These are phyloP conservation scores for Polydrusus pterygomalis DNA, from an alignment of 2,888 invertebrate species.

Conservation along the genomic window DNA sequence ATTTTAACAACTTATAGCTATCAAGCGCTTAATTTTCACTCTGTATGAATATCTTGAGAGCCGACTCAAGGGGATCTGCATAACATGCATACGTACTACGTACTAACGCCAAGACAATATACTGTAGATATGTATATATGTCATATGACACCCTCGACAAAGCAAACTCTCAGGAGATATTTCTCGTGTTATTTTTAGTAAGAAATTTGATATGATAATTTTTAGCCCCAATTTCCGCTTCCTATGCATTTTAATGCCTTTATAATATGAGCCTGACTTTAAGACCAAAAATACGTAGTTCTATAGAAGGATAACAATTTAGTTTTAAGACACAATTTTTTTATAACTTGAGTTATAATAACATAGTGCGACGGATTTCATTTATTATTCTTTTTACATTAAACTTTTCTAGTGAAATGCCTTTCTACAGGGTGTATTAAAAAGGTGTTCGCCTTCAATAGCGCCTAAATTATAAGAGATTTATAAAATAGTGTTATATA, in stretches of 20 bases:
- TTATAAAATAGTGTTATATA: too few relatives aligned
- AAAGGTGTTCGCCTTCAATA: too few relatives aligned
- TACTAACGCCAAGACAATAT: background rate
- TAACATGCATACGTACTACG: background rate
- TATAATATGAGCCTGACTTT: background rate
- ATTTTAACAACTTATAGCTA: too few relatives aligned
- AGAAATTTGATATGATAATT: constrained; percentile 22
- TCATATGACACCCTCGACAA: constrained; percentile 18
- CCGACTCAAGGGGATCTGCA: background rate
- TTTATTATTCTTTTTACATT: too few relatives aligned
- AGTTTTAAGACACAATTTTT: too few relatives aligned
- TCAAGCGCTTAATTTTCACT: too few relatives aligned
- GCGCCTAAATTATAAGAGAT: too few relatives aligned
- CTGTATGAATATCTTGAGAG: too few relatives aligned
- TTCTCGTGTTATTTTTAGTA: constrained; percentile 13
- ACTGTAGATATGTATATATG: constrained; percentile 22
- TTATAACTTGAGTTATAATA: too few relatives aligned
- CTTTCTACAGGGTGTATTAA: too few relatives aligned
- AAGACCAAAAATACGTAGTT: background rate
- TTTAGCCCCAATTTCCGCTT: background rate
- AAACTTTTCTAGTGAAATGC: background rate
- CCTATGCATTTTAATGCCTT: constrained; percentile 30
- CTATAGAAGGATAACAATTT: too few relatives aligned
- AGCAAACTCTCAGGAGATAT: constrained; percentile 8
- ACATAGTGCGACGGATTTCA: too few relatives aligned